Percentiles rank a stretch among this genome's conserved stretches.
These are phyloP conservation scores for Drosophila hydei DNA, from an alignment of 1,140 invertebrate genomes.

Conservation along the genomic window DNA sequence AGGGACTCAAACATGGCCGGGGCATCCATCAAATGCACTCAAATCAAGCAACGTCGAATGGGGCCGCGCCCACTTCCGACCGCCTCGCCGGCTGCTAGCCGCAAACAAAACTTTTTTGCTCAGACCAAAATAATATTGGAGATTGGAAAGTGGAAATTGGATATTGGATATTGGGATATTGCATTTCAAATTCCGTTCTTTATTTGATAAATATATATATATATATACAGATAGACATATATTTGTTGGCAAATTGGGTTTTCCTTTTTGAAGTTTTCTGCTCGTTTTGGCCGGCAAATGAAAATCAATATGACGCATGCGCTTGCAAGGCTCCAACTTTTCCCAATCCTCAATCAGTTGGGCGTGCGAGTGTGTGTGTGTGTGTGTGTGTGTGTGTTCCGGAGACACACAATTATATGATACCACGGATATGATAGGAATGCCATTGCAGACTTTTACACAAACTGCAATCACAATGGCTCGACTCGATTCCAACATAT, in stretches of 20 bases:
- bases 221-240: constrained; percentile 13
- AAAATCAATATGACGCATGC: constrained; percentile 80
- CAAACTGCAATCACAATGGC: too few relatives aligned
- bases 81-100: neutral
- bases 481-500: neutral
- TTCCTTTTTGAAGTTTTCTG: constrained; percentile 65
- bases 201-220: neutral
- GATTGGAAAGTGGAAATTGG: constrained; percentile 13
- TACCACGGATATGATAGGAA: constrained; percentile 3
- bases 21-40: constrained; percentile 15
- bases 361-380: neutral
- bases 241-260: constrained; percentile 65
- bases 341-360: neutral
- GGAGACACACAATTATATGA: constrained; percentile 12
- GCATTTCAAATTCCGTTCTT: constrained; percentile 28
- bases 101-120: neutral
- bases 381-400: constrained; percentile 14
- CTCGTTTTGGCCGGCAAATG: constrained; percentile 37
- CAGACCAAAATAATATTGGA: constrained; percentile 5
- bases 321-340: constrained; percentile 42
- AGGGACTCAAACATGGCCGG: neutral
- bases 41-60: neutral
- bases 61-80: neutral
- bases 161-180: constrained; percentile 23
- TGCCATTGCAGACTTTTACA: neutral